Percentiles rank a stretch among this genome's conserved stretches.
These are phyloP conservation scores for Hesperophylax magnus DNA, from an alignment of 1,140 invertebrate species.

Conservation along the genomic window DNA sequence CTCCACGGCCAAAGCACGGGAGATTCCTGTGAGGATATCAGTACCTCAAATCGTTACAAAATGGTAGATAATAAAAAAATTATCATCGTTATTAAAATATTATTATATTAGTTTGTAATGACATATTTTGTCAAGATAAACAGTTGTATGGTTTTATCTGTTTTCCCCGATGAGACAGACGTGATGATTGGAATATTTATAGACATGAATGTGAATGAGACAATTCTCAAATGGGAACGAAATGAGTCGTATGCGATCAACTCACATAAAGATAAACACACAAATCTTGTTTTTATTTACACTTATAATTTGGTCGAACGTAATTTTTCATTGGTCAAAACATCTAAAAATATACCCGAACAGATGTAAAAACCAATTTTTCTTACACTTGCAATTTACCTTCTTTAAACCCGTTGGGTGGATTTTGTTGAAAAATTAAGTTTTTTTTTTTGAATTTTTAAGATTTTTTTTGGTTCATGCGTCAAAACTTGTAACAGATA, in stretches of 20 bases:
- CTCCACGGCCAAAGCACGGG: too few relatives aligned
- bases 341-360: slow-evolving; percentile 17
- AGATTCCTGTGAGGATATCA: too few relatives aligned
- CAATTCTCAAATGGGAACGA: too few relatives aligned
- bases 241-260: not conserved
- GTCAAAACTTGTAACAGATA: slow-evolving; percentile 20
- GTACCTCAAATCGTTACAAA: too few relatives aligned
- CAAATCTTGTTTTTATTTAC: slow-evolving; percentile 27
- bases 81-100: too few relatives aligned
- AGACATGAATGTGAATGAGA: too few relatives aligned
- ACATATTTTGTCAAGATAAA: too few relatives aligned
- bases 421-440: not conserved
- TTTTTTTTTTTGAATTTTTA: not conserved
- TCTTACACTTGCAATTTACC: not conserved
- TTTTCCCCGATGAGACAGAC: too few relatives aligned
- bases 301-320: slow-evolving; percentile 10
- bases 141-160: too few relatives aligned
- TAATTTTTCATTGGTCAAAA: slow-evolving; percentile 34
- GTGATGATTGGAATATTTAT: too few relatives aligned
- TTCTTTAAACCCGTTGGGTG: slow-evolving; percentile 4
- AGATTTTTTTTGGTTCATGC: not conserved
- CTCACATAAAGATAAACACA: slow-evolving; percentile 26
- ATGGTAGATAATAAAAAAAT: too few relatives aligned
- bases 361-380: slow-evolving; percentile 38
- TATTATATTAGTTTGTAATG: too few relatives aligned